phyloP scores from a whole-genome alignment of 2,113 vertebrate genomes.

The Pseudonaja textilis region DNA sequence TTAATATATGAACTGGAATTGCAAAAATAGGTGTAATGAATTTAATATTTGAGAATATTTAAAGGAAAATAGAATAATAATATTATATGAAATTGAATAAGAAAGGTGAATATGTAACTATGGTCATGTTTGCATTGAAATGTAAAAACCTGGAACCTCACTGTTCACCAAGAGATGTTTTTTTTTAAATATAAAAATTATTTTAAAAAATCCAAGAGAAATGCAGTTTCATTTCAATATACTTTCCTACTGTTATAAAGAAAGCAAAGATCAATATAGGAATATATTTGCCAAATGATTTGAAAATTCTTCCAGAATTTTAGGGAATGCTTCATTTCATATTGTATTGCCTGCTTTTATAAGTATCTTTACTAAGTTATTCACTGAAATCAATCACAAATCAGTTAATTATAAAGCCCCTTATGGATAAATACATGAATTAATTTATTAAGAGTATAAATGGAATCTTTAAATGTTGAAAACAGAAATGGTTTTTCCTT shows the following conservation, averaged over 20 bases:
- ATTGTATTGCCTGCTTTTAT: neutral
- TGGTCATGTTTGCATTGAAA: no score
- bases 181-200: no score
- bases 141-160: no score
- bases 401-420: neutral
- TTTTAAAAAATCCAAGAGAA: neutral
- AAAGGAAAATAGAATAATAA: no score
- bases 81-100: no score
- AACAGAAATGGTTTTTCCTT: constrained; percentile 1
- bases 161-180: no score
- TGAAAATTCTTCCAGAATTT: neutral
- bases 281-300: neutral
- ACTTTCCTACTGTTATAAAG: neutral
- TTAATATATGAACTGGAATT: no score
- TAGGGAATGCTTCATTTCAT: neutral
- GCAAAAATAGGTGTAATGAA: no score
- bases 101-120: no score
- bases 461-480: neutral
- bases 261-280: constrained; percentile 21
- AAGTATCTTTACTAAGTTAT: constrained; percentile 4
- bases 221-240: constrained; percentile 47
- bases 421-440: constrained; percentile 2
- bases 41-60: no score
- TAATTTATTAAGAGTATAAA: constrained; percentile 21
- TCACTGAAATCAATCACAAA: constrained; percentile 19